phyloP scores from a whole-genome alignment of 2,888 invertebrate genomes.

The Coleophora deauratella region DNA sequence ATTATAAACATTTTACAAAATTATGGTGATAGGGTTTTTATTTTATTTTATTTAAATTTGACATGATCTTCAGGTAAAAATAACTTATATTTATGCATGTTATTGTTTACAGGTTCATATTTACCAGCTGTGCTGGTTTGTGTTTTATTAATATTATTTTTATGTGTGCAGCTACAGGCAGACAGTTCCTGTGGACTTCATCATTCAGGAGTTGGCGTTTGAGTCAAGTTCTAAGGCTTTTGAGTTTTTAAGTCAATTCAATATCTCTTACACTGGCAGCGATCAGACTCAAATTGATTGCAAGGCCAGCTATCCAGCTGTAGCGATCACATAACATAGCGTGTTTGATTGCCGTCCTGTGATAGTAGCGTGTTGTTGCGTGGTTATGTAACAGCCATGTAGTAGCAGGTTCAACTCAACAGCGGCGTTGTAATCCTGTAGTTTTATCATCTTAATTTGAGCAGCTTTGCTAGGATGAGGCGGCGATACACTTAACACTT shows the following conservation, averaged over 20 bases:
- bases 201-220: slow-evolving; percentile 92
- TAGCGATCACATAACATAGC: slow-evolving; percentile 73
- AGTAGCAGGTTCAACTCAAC: slow-evolving; percentile 30
- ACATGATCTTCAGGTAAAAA: too few relatives aligned
- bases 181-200: slow-evolving; percentile 88
- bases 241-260: slow-evolving; percentile 90
- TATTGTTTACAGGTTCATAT: too few relatives aligned
- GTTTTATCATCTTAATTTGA: slow-evolving; percentile 49
- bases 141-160: slow-evolving; percentile 54
- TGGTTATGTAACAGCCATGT: slow-evolving; percentile 52
- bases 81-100: too few relatives aligned
- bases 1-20: too few relatives aligned
- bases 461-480: slow-evolving; percentile 54
- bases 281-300: slow-evolving; percentile 88
- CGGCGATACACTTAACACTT: slow-evolving; percentile 30
- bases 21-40: too few relatives aligned
- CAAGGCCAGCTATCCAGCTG: slow-evolving; percentile 82
- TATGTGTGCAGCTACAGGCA: slow-evolving; percentile 93
- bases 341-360: slow-evolving; percentile 51
- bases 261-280: slow-evolving; percentile 81
- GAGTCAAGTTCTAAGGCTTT: slow-evolving; percentile 86
- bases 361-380: slow-evolving; percentile 52
- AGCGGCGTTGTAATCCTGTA: slow-evolving; percentile 33
- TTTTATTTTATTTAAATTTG: too few relatives aligned
- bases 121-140: slow-evolving; percentile 47